These are phyloP conservation scores for Sesamia inferens DNA, from an alignment of 2,888 invertebrate genomes.

Conservation along the genomic window DNA sequence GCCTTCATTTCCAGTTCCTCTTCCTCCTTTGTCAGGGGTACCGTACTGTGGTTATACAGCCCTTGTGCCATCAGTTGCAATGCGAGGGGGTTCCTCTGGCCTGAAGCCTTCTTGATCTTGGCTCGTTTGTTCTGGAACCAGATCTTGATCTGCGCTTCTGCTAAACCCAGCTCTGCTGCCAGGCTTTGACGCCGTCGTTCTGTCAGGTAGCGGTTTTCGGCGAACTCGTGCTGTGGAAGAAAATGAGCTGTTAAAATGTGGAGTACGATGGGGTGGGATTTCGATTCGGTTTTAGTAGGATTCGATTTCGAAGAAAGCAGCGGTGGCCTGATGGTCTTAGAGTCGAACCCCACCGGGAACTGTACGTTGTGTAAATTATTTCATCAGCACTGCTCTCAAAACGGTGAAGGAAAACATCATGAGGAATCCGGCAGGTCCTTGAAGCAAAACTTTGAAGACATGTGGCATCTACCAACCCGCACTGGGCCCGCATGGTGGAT, in stretches of 20 bases:
- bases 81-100: conserved; percentile 96
- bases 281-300: too few species aligned
- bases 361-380: too few species aligned
- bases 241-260: background rate
- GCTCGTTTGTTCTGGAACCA: conserved; percentile 99
- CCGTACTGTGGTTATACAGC: conserved; percentile 94
- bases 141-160: conserved; percentile 99
- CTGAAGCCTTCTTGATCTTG: conserved; percentile 97
- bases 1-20: conserved; percentile 92
- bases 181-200: conserved; percentile 97
- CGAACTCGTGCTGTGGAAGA: conserved; percentile 94
- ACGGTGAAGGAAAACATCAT: too few species aligned
- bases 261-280: too few species aligned
- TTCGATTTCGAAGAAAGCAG: too few species aligned
- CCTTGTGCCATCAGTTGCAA: conserved; percentile 98
- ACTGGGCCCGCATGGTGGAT: too few species aligned
- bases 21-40: conserved; percentile 92
- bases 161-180: conserved; percentile 97
- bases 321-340: too few species aligned
- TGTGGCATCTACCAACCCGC: too few species aligned
- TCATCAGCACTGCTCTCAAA: too few species aligned
- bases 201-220: conserved; percentile 97
- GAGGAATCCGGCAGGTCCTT: too few species aligned
- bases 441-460: too few species aligned
- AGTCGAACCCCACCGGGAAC: too few species aligned